phyloP scores from a whole-genome alignment of 2,888 invertebrate species.

The Augiades crinisus region DNA sequence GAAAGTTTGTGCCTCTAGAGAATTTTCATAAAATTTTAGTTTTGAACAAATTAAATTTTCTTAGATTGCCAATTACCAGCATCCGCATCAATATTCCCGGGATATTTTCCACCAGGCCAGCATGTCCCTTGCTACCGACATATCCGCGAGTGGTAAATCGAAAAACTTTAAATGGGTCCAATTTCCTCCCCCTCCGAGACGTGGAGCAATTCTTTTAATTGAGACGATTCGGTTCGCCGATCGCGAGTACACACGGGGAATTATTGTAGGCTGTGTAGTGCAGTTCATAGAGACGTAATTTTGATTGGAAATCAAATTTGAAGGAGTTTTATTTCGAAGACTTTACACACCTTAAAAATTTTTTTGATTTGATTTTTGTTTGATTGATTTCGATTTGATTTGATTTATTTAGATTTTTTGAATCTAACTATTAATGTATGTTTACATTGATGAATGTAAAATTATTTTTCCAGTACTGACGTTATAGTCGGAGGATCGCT shows the following conservation, averaged over 20 bases:
- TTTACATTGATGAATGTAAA: no score
- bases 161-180: slow-evolving; percentile 74
- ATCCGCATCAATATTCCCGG: slow-evolving; percentile 12
- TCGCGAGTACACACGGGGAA: slow-evolving; percentile 36
- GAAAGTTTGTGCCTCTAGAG: no score
- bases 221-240: slow-evolving; percentile 51
- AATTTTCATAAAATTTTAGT: background rate
- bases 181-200: slow-evolving; percentile 53
- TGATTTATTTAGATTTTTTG: no score
- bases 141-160: slow-evolving; percentile 60
- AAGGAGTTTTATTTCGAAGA: no score
- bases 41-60: background rate
- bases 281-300: no score
- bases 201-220: slow-evolving; percentile 73
- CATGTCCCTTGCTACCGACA: slow-evolving; percentile 21
- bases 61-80: slow-evolving; percentile 2
- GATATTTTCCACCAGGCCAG: background rate
- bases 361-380: no score
- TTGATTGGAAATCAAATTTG: no score
- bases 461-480: no score
- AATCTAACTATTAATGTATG: no score
- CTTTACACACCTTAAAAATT: no score
- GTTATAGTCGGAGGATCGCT: no score
- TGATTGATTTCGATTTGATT: no score
- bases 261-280: background rate